phyloP scores from a whole-genome alignment of 2,797 vertebrate genomes.

The Gymnodraco acuticeps region DNA sequence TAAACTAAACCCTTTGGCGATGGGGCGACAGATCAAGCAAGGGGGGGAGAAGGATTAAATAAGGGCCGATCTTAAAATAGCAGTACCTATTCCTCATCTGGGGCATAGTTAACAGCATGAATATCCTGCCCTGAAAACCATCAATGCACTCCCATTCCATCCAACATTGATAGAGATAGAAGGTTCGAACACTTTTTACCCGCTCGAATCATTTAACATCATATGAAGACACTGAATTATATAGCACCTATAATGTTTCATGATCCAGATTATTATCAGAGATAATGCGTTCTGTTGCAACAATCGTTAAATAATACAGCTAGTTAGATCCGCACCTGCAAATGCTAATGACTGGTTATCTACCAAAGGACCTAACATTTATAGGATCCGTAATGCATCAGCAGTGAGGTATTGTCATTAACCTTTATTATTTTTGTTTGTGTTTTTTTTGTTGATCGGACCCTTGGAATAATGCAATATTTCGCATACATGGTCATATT shows the following conservation, averaged over 20 bases:
- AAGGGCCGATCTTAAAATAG: constrained; percentile 81
- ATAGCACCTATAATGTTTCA: constrained; percentile 32
- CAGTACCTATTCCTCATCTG: constrained; percentile 81
- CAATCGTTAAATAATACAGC: constrained; percentile 11
- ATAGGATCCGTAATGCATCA: constrained; percentile 35
- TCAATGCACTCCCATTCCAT: constrained; percentile 16
- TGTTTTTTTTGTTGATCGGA: background rate
- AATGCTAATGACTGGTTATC: constrained; percentile 24
- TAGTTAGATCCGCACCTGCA: background rate
- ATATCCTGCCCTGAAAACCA: constrained; percentile 65
- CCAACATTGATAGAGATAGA: constrained; percentile 3
- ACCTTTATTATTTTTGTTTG: background rate
- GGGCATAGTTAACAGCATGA: constrained; percentile 77
- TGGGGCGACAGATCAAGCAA: constrained; percentile 69
- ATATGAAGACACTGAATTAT: background rate
- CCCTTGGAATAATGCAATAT: background rate
- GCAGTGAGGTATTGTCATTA: constrained; percentile 2
- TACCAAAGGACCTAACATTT: constrained; percentile 36
- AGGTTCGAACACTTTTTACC: background rate
- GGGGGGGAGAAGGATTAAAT: constrained; percentile 74
- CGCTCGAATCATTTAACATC: constrained; percentile 13
- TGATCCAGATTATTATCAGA: constrained; percentile 21
- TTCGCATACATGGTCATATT: background rate
- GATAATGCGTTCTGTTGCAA: constrained; percentile 3
- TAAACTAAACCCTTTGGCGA: constrained; percentile 80